Percentiles rank a stretch among this genome's conserved stretches.
Evolutionary conservation across 2,888 invertebrate species (phyloP).

Genomic region (Tiphia femorata): DNA sequence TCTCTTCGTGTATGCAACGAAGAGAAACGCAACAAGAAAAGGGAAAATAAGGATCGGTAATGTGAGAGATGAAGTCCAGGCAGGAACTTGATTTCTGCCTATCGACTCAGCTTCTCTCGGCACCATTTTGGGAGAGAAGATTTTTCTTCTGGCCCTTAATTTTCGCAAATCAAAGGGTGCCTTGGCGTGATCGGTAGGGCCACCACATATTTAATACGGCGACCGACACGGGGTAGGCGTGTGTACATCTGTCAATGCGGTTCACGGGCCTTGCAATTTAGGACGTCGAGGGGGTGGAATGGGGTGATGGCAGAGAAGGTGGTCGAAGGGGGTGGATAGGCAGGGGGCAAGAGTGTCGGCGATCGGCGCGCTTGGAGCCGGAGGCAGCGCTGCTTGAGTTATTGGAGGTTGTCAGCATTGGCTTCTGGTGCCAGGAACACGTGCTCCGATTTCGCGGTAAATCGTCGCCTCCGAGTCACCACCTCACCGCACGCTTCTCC

Average conservation of each 20-base stretch:
- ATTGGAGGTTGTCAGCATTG: conserved; percentile 60
- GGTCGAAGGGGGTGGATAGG: not conserved
- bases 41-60: too few relatives aligned
- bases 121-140: too few relatives aligned
- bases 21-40: too few relatives aligned
- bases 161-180: conserved; percentile 34
- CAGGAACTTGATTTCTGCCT: too few relatives aligned
- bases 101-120: too few relatives aligned
- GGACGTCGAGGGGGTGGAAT: conserved; percentile 20
- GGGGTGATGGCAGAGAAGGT: conserved; percentile 13
- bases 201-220: conserved; percentile 60
- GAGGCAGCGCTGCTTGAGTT: conserved; percentile 55
- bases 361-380: conserved; percentile 4
- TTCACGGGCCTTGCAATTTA: conserved; percentile 53
- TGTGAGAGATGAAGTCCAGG: too few relatives aligned
- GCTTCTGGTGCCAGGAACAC: conserved; percentile 61
- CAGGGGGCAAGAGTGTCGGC: not conserved
- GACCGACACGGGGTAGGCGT: conserved; percentile 59
- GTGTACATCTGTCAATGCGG: conserved; percentile 63
- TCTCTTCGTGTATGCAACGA: too few relatives aligned
- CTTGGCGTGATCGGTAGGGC: conserved; percentile 21
- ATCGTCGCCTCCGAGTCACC: too few relatives aligned
- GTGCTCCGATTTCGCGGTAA: conserved; percentile 63
- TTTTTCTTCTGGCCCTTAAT: conserved; percentile 43
- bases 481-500: too few relatives aligned